Evolutionary conservation across 2,797 vertebrate species (phyloP).

Genomic region (Typhlichthys eigenmanni): DNA sequence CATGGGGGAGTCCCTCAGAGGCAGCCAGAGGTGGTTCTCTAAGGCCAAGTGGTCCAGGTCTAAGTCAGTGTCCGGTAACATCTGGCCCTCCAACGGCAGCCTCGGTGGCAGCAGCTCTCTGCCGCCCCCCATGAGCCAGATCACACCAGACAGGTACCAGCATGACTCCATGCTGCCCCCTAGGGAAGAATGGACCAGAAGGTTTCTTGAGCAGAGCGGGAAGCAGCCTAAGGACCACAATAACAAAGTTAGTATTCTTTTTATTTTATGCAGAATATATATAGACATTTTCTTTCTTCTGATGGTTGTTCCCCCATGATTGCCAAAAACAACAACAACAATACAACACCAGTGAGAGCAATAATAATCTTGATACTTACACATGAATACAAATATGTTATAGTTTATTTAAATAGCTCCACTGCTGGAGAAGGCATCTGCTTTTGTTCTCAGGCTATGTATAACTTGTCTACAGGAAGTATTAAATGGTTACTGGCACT

Average conservation of each 20-base stretch:
- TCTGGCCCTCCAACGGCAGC: slow-evolving; percentile 67
- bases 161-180: slow-evolving; percentile 77
- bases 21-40: slow-evolving; percentile 86
- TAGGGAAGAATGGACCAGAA: slow-evolving; percentile 85
- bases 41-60: slow-evolving; percentile 87
- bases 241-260: slow-evolving; percentile 61
- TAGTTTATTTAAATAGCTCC: slow-evolving; percentile 11
- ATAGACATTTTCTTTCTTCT: not conserved
- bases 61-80: slow-evolving; percentile 73
- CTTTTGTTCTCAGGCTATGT: slow-evolving; percentile 45
- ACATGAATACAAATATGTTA: too few species aligned
- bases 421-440: slow-evolving; percentile 35
- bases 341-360: too few species aligned
- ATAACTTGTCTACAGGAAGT: slow-evolving; percentile 46
- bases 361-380: too few species aligned
- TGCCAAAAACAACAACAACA: too few species aligned
- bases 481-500: slow-evolving; percentile 48
- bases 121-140: slow-evolving; percentile 87
- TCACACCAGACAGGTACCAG: slow-evolving; percentile 85
- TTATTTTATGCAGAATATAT: not conserved
- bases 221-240: slow-evolving; percentile 55
- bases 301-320: too few species aligned
- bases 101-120: slow-evolving; percentile 75
- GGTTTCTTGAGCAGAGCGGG: slow-evolving; percentile 79
- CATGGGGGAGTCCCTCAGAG: slow-evolving; percentile 57